These are phyloP conservation scores for Aleadryas rufinucha DNA, from an alignment of 2,113 vertebrate species.

Conservation along the genomic window DNA sequence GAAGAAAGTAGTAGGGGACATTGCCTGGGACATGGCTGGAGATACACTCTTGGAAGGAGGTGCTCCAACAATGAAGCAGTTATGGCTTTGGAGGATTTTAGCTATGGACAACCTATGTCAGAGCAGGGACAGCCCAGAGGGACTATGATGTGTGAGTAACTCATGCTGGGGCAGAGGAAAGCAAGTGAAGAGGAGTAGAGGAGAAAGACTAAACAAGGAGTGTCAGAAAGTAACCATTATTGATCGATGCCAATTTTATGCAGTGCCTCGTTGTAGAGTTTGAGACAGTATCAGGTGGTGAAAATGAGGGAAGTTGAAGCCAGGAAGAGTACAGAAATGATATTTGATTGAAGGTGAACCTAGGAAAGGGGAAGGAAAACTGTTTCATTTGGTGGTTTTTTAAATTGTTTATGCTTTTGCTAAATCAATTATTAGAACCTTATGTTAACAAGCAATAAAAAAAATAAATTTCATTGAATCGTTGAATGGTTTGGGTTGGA, in stretches of 20 bases:
- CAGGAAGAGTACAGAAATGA: background rate
- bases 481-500: background rate
- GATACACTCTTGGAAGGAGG: background rate
- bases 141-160: background rate
- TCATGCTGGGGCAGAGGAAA: background rate
- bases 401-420: background rate
- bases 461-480: background rate
- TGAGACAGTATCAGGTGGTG: background rate
- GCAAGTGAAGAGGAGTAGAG: background rate
- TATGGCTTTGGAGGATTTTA: background rate
- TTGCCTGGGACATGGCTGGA: background rate
- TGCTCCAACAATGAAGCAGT: background rate
- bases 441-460: background rate
- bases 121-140: background rate
- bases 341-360: background rate
- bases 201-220: background rate
- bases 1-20: background rate
- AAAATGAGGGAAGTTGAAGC: background rate
- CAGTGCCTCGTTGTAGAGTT: background rate
- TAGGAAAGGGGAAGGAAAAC: background rate
- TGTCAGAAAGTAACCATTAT: background rate
- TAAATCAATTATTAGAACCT: background rate
- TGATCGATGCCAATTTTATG: background rate
- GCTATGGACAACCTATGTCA: background rate
- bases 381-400: background rate